Evolutionary conservation across 2,113 vertebrate genomes (phyloP).

Genomic region (Austrofundulus limnaeus): DNA sequence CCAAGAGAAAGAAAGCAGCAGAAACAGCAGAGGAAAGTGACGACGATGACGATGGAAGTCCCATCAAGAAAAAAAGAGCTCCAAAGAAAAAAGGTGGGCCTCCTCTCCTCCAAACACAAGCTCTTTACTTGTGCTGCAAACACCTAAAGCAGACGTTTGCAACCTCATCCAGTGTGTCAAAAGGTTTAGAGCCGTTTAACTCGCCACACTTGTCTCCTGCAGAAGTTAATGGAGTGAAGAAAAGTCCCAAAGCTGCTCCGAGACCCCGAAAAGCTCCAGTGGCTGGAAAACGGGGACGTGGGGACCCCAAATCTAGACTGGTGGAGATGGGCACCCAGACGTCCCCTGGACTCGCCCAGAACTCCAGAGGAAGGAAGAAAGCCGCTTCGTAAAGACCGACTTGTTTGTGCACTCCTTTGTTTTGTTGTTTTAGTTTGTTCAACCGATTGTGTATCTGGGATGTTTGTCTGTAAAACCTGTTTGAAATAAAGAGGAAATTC

Average conservation of each 20-base stretch:
- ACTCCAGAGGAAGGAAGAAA: constrained; percentile 60
- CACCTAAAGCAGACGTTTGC: background rate
- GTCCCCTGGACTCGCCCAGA: constrained; percentile 39
- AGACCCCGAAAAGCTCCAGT: constrained; percentile 19
- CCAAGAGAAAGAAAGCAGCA: constrained; percentile 61
- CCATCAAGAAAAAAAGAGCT: constrained; percentile 59
- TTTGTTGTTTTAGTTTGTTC: background rate
- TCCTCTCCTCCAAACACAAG: background rate
- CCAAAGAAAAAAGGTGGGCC: constrained; percentile 48
- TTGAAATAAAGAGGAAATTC: constrained; percentile 9
- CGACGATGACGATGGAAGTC: constrained; percentile 26
- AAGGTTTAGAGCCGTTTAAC: background rate
- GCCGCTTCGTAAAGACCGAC: constrained; percentile 18
- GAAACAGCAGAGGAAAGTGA: constrained; percentile 18
- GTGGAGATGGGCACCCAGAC: constrained; percentile 56
- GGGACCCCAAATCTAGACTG: background rate
- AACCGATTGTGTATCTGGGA: background rate
- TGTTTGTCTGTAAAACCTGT: background rate
- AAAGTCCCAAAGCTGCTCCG: constrained; percentile 21
- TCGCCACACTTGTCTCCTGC: constrained; percentile 1
- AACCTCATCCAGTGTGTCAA: background rate
- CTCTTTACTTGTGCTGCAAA: background rate
- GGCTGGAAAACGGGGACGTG: background rate
- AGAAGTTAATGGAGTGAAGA: constrained; percentile 61
- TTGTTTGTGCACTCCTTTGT: background rate